Conservation (phyloP, 2,888 invertebrate genomes). For the Drosophila peninsularis region DNA sequence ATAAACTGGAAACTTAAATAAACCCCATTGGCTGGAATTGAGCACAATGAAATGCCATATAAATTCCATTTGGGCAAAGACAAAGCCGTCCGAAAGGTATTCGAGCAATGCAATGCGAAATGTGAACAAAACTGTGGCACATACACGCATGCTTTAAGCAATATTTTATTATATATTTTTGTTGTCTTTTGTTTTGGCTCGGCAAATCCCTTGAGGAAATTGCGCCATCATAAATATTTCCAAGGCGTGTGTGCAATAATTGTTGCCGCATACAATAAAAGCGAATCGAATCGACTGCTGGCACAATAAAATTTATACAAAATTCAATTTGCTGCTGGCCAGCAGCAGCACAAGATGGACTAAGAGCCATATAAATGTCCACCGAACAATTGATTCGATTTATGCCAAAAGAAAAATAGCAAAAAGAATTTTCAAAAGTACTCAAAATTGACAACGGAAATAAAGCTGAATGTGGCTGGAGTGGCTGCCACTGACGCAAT, state of each 20-base stretch:
- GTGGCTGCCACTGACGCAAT: slow-evolving; percentile 39
- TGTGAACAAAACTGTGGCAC: slow-evolving; percentile 40
- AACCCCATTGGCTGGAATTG: slow-evolving; percentile 38
- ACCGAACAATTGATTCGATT: slow-evolving; percentile 70
- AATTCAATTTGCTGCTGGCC: slow-evolving; percentile 66
- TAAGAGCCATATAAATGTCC: slow-evolving; percentile 58
- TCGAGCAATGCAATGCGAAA: slow-evolving; percentile 53
- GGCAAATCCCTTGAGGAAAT: slow-evolving; percentile 55
- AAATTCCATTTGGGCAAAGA: slow-evolving; percentile 60
- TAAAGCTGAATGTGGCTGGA: slow-evolving; percentile 27
- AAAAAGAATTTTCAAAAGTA: not conserved
- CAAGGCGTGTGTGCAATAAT: slow-evolving; percentile 57
- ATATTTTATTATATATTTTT: slow-evolving; percentile 58
- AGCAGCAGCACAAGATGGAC: slow-evolving; percentile 5
- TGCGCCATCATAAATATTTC: slow-evolving; percentile 61
- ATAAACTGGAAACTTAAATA: slow-evolving; percentile 67
- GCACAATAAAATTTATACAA: slow-evolving; percentile 61
- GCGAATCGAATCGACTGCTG: slow-evolving; percentile 28
- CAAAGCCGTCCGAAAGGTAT: slow-evolving; percentile 55
- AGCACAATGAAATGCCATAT: slow-evolving; percentile 63
- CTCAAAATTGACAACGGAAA: slow-evolving; percentile 46
- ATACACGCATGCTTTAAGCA: slow-evolving; percentile 11
- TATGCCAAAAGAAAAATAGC: slow-evolving; percentile 30
- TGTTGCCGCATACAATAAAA: slow-evolving; percentile 34
- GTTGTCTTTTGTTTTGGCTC: slow-evolving; percentile 4